Evolutionary conservation across 2,113 vertebrate species (phyloP).

Genomic region (Trematocara marginatum): DNA sequence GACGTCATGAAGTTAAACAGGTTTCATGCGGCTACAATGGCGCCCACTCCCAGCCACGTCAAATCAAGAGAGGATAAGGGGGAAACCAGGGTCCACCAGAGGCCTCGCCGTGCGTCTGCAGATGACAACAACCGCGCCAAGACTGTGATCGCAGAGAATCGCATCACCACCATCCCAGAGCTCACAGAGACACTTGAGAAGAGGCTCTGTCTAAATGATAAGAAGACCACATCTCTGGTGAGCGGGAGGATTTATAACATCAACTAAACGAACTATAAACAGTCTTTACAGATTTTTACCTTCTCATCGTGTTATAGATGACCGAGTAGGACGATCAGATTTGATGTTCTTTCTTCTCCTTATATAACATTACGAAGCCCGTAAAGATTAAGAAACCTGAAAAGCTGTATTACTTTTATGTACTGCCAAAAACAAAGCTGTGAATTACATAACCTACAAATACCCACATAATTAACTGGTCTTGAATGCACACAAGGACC

Average conservation of each 20-base stretch:
- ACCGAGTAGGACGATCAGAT: not conserved
- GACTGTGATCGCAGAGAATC: conserved; percentile 48
- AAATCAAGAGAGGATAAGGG: conserved; percentile 74
- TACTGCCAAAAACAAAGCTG: not conserved
- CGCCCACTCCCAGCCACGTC: conserved; percentile 59
- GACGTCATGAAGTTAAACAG: conserved; percentile 73
- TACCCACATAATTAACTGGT: not conserved
- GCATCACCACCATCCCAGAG: conserved; percentile 76
- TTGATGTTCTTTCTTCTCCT: not conserved
- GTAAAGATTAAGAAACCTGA: not conserved
- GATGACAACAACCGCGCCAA: conserved; percentile 63
- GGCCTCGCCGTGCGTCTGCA: conserved; percentile 67
- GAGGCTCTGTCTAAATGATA: conserved; percentile 73
- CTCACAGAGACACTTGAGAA: conserved; percentile 79
- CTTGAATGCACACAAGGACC: not conserved
- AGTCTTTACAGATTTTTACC: not conserved
- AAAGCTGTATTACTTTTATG: not conserved
- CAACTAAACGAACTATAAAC: not conserved
- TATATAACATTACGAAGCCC: not conserved
- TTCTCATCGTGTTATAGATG: not conserved
- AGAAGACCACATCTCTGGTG: conserved; percentile 75
- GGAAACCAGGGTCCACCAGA: conserved; percentile 61
- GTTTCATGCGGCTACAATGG: conserved; percentile 66
- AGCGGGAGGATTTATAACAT: not conserved
- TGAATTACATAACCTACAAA: not conserved